phyloP scores from a whole-genome alignment of 2,113 vertebrate species.

The Dolichotis patagonum region DNA sequence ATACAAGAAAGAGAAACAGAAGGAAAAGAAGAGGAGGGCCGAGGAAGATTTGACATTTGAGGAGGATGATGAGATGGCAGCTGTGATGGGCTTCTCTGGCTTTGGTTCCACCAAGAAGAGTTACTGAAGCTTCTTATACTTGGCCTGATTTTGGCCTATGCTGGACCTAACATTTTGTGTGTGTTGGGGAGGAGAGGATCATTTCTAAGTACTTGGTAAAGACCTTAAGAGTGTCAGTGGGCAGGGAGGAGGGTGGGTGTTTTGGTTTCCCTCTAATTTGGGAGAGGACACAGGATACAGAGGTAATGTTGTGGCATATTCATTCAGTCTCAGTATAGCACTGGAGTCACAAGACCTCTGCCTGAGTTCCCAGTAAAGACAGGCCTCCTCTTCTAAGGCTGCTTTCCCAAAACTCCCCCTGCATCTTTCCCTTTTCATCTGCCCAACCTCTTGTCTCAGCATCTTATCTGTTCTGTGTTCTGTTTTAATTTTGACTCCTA shows the following conservation, averaged over 20 bases:
- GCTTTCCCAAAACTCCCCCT: slow-evolving; percentile 67
- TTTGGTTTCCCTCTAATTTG: slow-evolving; percentile 71
- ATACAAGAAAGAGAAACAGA: slow-evolving; percentile 98
- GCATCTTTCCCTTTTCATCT: slow-evolving; percentile 75
- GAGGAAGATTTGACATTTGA: slow-evolving; percentile 96
- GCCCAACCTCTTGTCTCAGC: slow-evolving; percentile 63
- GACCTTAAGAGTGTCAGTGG: slow-evolving; percentile 61
- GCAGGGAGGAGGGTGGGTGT: slow-evolving; percentile 76
- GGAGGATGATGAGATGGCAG: slow-evolving; percentile 98
- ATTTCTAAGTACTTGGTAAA: slow-evolving; percentile 82
- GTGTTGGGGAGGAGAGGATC: slow-evolving; percentile 47
- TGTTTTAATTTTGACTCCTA: slow-evolving; percentile 73
- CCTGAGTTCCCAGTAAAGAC: slow-evolving; percentile 77
- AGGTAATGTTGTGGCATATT: slow-evolving; percentile 76
- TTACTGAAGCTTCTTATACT: slow-evolving; percentile 88
- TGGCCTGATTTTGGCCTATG: slow-evolving; percentile 68
- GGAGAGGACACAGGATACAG: slow-evolving; percentile 69
- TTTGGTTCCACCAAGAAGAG: slow-evolving; percentile 97
- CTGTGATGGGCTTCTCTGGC: slow-evolving; percentile 98
- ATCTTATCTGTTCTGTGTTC: slow-evolving; percentile 68
- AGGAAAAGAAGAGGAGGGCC: slow-evolving; percentile 95
- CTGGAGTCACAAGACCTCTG: slow-evolving; percentile 76
- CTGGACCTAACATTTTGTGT: slow-evolving; percentile 74
- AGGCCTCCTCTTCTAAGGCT: slow-evolving; percentile 79
- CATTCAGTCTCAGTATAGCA: slow-evolving; percentile 67